Conservation (phyloP, 2,113 vertebrate species). For the Mobula birostris region DNA sequence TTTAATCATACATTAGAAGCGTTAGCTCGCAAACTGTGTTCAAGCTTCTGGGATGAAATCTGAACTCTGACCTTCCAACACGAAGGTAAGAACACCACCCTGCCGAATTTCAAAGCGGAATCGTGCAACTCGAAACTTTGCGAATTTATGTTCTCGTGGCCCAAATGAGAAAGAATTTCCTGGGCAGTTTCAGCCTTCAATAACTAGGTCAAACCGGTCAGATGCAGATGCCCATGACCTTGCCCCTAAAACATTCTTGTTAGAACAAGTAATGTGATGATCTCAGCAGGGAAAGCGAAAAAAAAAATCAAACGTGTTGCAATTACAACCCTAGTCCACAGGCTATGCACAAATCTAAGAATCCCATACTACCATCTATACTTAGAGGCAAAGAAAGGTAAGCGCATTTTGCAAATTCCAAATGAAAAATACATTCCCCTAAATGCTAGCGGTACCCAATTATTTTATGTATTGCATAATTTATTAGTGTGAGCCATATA, state of each 20-base stretch:
- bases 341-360: not conserved
- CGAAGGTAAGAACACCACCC: no score
- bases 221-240: not conserved
- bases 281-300: not conserved
- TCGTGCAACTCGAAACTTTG: no score
- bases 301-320: not conserved
- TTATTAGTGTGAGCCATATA: conserved; percentile 28
- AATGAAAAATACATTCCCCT: conserved; percentile 30
- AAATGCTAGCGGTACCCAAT: conserved; percentile 30
- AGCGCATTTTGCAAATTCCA: conserved; percentile 10
- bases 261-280: not conserved
- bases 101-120: no score
- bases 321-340: not conserved
- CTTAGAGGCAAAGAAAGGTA: not conserved
- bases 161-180: not conserved
- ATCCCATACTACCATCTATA: not conserved
- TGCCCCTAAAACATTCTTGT: not conserved
- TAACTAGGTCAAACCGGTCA: not conserved
- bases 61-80: no score
- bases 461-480: conserved; percentile 36
- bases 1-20: no score
- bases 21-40: no score
- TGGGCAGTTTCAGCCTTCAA: not conserved
- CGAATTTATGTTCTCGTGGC: not conserved
- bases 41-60: no score